Base-by-base conservation (phyloP, 1,140 invertebrate genomes). In the Penaeus vannamei region DNA sequence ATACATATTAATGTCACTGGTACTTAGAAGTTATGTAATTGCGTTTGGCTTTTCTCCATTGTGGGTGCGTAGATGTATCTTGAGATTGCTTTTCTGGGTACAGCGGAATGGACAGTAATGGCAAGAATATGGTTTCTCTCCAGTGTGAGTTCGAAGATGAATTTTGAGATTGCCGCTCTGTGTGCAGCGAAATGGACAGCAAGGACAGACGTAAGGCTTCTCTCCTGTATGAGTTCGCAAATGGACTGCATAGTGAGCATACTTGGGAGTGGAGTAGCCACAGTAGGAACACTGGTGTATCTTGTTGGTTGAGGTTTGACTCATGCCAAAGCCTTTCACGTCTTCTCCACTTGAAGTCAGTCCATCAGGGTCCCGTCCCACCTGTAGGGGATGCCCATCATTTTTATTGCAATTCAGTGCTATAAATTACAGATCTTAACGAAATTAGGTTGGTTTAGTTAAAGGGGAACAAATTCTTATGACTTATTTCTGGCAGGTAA, bases 211-310 rank as follows among this genome's bases (percentile, higher is more conserved):
- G 60, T 72, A 84, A 8, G 87, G 87, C 62, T 89, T 89, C 53
- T 89, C 87, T 64, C 82, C 82, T 29, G 82, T 84, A 36, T 89
- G 82, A 26, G 87, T 89, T 26, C 82, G 82, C 36, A 89, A 72
- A 29, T 89, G 87, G 29, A 84, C 77, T n/a, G 79, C 61, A 42
- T 82, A 29, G 62, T 87, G 77, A 46, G 81, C 86, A 69, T 87
- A 82, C 62, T 66, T 87, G 83, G 64, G 62, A 0, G 86, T 76
- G 86, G 86, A 87, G 83, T 87, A 87, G 36, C 53, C 66, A 86
- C 84, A 85, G 84, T 77, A 85, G 84, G 69, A 72, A 66, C 84
- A 85, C 84, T 85, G 84, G 32, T 85, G 84, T 46, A 85, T 77
- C 84, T 85, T 85, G 84, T 72, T 72, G 84, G 61, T 76, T 66